Conservation (phyloP, 2,113 vertebrate genomes). For the Phylloscopus trochiloides region DNA sequence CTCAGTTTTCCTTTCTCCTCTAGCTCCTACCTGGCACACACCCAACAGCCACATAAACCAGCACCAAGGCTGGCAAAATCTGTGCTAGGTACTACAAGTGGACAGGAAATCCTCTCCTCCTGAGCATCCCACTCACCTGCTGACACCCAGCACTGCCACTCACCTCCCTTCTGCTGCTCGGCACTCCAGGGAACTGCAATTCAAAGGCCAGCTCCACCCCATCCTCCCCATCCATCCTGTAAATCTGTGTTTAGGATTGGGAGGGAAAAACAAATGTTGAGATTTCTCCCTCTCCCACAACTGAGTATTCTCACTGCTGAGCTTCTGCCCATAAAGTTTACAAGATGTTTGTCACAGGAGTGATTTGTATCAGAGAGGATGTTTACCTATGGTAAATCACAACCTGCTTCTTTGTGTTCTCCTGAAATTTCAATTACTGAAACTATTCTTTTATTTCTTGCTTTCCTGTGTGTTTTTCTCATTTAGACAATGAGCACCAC, state of each 20-base stretch:
- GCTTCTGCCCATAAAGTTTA: constrained; percentile 9
- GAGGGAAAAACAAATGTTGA: neutral
- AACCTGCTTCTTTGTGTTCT: constrained; percentile 12
- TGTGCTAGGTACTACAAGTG: neutral
- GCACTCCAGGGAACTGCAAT: neutral
- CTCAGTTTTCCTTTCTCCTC: neutral
- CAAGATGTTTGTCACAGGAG: neutral
- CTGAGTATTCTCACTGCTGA: neutral
- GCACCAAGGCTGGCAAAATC: neutral
- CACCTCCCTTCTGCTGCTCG: neutral
- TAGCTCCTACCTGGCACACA: neutral
- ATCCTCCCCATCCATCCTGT: neutral
- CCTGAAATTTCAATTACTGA: constrained; percentile 56
- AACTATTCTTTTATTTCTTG: constrained; percentile 5
- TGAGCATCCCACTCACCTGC: neutral
- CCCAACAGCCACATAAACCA: neutral
- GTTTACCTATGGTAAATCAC: constrained; percentile 32
- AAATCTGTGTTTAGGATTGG: fast-evolving
- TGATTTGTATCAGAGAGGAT: constrained; percentile 38
- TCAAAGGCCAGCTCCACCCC: neutral
- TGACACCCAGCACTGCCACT: neutral
- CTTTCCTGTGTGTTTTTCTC: constrained; percentile 13
- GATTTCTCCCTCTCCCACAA: neutral
- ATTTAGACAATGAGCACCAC: constrained; percentile 3
- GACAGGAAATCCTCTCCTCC: neutral